These are phyloP conservation scores for Temnothorax ravouxi DNA, from an alignment of 2,888 invertebrate genomes.

Conservation along the genomic window DNA sequence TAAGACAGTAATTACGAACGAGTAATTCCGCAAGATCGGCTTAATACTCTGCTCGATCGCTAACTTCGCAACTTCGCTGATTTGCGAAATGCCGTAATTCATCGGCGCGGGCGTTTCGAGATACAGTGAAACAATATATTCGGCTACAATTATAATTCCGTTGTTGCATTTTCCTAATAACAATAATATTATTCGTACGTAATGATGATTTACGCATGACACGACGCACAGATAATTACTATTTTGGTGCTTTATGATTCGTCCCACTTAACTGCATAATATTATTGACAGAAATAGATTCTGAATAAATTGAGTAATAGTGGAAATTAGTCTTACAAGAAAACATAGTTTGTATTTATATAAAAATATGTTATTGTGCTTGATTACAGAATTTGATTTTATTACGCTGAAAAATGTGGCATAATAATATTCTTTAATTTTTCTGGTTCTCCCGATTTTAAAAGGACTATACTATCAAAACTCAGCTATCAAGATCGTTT, in stretches of 20 bases:
- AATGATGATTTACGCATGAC: constrained; percentile 38
- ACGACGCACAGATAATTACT: constrained; percentile 12
- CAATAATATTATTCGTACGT: constrained; percentile 59
- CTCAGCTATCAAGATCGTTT: neutral
- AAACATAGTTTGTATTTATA: neutral
- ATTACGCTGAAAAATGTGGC: neutral
- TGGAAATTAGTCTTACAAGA: neutral
- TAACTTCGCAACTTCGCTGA: constrained; percentile 56
- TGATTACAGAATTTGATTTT: neutral
- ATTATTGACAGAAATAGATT: too few species aligned
- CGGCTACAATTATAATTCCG: constrained; percentile 60
- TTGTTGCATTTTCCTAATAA: constrained; percentile 60
- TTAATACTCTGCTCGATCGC: constrained; percentile 57
- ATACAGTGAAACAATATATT: constrained; percentile 58
- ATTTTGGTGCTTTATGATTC: neutral
- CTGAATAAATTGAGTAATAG: neutral
- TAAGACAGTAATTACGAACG: constrained; percentile 22
- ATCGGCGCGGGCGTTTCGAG: constrained; percentile 51
- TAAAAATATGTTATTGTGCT: neutral
- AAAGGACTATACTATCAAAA: neutral
- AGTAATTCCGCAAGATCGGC: constrained; percentile 32
- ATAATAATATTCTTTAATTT: neutral
- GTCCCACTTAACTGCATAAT: neutral
- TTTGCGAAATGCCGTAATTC: constrained; percentile 69
- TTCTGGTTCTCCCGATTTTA: neutral